Evolutionary conservation across 2,888 invertebrate genomes (phyloP), one percentile per base, ranked within the genome.

Genomic region (Acleris holmiana): DNA sequence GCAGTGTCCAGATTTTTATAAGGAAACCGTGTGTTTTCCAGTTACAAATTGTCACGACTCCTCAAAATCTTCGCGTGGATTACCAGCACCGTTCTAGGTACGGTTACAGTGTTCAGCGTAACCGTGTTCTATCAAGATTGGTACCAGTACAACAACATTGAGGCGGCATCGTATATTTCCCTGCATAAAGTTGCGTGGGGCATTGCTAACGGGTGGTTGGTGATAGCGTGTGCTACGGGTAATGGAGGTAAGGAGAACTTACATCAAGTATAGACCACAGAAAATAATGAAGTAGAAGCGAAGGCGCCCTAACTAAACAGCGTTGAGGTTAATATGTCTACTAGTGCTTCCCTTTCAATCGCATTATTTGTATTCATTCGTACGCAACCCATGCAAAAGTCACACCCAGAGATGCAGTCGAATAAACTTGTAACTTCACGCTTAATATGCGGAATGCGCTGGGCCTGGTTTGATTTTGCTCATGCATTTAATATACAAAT

Each of bases 111-210:
- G 76, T 95, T 93, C 77, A 94, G 94, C 0, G 90, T 96, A 1
- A 91, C 92, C 10, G 76, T 95, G 29, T 96, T 96, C 83, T 95
- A 95, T 73, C 91, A 94, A 61, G 92, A 93, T n/a, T 91, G 93
- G 79, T 93, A 94, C 73, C 84, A 93, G 23, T 95, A 93, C 73
- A 94, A 92, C 54, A 81, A 84, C 0, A 74, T 95, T 0, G 95
- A 95, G 73, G 94, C 95, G 1, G 94, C 95, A 0, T 80, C 94
- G 0, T 96, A 96, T 75, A 93, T 95, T 5, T 93, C 94, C 0
- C 79, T 95, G 7, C 95, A 96, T 76, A 93, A 95, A 73, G 84
- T 95, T 4, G 94, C 94, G 0, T 96, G 96, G 96, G 94, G 94
- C 70, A 85, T 95, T 4, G 93, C 94, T 0, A 94, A 95, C 51